Percentiles rank a stretch among this genome's conserved stretches.
Evolutionary conservation across 2,888 invertebrate genomes (phyloP).

Genomic region (Cephus runcator): DNA sequence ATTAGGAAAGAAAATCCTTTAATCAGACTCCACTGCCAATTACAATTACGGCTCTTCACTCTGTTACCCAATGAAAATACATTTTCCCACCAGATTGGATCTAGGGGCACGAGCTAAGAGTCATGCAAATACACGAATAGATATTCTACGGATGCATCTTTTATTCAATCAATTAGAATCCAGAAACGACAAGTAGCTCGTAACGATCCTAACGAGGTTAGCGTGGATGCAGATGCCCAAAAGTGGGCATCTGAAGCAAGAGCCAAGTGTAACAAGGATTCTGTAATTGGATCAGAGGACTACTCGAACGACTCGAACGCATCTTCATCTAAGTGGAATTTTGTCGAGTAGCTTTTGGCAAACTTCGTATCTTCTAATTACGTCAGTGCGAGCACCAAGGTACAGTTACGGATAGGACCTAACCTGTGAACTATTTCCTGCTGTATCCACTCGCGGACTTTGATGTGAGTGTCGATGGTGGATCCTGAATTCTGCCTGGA

Average conservation of each 20-base stretch:
- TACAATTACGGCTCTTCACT: neutral
- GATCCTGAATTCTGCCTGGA: conserved; percentile 80
- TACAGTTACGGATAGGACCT: conserved; percentile 21
- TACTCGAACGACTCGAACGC: neutral
- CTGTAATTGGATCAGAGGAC: neutral
- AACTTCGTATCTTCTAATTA: neutral
- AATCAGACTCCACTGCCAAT: neutral
- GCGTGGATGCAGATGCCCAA: neutral
- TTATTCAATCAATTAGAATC: neutral
- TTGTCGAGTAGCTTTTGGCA: neutral
- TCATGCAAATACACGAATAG: neutral
- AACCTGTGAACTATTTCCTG: conserved; percentile 78
- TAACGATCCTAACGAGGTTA: neutral
- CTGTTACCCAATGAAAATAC: neutral
- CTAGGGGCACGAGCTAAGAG: neutral
- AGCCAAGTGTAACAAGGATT: neutral
- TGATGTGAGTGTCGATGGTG: conserved; percentile 86
- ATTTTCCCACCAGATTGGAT: neutral
- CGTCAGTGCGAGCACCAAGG: conserved; percentile 18
- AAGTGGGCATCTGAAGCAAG: neutral
- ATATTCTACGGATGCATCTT: neutral
- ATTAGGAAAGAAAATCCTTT: neutral
- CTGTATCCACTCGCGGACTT: conserved; percentile 88
- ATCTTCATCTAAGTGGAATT: neutral
- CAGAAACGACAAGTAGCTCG: neutral